Evolutionary conservation across 2,797 vertebrate species (phyloP).

Genomic region (Cyprinodon diabolis): DNA sequence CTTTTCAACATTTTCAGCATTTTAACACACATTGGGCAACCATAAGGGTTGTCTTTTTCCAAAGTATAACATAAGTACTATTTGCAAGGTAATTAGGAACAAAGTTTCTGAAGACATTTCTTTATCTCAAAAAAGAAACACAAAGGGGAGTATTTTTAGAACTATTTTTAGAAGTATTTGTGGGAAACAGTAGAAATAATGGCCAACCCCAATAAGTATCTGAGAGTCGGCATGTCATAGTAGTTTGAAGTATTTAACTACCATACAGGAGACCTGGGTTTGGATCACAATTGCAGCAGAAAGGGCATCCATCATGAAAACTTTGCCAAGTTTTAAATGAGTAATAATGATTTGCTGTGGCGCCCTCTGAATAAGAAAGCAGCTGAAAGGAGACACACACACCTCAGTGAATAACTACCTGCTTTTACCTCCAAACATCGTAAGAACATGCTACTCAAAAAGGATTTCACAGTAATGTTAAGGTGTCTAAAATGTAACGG

Average conservation of each 20-base stretch:
- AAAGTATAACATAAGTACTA: not conserved
- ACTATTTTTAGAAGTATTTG: not conserved
- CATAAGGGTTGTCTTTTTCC: not conserved
- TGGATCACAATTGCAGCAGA: too few species aligned
- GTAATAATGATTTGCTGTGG: too few species aligned
- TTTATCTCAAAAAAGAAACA: not conserved
- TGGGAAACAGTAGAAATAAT: not conserved
- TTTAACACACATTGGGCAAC: not conserved
- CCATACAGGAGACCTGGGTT: too few species aligned
- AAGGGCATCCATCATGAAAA: too few species aligned
- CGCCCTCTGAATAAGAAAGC: too few species aligned
- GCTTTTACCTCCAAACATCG: not conserved
- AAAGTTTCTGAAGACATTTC: not conserved
- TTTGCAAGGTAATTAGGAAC: not conserved
- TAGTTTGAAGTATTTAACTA: too few species aligned
- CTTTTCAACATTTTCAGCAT: conserved; percentile 13
- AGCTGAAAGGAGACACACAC: too few species aligned
- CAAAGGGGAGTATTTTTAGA: not conserved
- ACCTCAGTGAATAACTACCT: too few species aligned
- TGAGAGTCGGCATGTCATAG: too few species aligned
- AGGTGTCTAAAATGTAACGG: not conserved
- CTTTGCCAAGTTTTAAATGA: too few species aligned
- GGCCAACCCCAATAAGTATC: too few species aligned
- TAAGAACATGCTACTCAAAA: not conserved
- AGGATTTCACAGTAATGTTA: not conserved